Percentiles rank a stretch among this genome's conserved stretches.
phyloP scores from a whole-genome alignment of 1,140 invertebrate genomes.

The Drosophila repleta region DNA sequence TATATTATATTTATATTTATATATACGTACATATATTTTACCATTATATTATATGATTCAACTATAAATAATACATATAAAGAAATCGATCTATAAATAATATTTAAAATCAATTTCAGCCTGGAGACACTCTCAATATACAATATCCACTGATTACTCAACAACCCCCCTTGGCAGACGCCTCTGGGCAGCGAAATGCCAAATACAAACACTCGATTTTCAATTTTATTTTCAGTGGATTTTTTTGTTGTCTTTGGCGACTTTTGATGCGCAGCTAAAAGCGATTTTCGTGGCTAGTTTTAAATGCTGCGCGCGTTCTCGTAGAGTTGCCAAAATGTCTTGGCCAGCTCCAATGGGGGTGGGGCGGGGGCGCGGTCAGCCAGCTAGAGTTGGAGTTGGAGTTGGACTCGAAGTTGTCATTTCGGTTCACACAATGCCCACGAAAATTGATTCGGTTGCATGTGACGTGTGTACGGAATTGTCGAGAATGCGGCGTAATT shows the following conservation, averaged over 20 bases:
- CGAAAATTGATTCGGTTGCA: conserved; percentile 80
- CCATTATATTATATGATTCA: no score
- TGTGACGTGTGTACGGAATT: conserved; percentile 80
- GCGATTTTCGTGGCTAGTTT: conserved; percentile 52
- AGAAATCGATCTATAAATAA: no score
- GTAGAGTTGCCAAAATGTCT: conserved; percentile 36
- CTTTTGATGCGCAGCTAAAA: conserved; percentile 55
- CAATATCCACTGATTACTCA: no score
- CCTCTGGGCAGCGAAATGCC: conserved; percentile 7
- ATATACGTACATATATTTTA: no score
- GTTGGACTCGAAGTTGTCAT: conserved; percentile 50
- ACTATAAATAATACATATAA: no score
- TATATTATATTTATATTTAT: no score
- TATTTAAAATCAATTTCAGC: no score
- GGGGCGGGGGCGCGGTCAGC: neutral
- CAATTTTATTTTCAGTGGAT: conserved; percentile 49
- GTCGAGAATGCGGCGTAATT: conserved; percentile 61
- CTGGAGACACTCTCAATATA: no score
- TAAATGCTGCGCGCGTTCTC: conserved; percentile 66
- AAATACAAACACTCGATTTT: conserved; percentile 18
- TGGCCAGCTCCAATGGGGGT: conserved; percentile 1
- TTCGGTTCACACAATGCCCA: conserved; percentile 66
- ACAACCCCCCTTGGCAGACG: neutral
- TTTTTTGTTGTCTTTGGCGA: conserved; percentile 49
- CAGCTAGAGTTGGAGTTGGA: conserved; percentile 11